Evolutionary conservation across 2,797 vertebrate genomes (phyloP), one percentile per base, ranked within the genome.

Genomic region (Anomalospiza imberbis): DNA sequence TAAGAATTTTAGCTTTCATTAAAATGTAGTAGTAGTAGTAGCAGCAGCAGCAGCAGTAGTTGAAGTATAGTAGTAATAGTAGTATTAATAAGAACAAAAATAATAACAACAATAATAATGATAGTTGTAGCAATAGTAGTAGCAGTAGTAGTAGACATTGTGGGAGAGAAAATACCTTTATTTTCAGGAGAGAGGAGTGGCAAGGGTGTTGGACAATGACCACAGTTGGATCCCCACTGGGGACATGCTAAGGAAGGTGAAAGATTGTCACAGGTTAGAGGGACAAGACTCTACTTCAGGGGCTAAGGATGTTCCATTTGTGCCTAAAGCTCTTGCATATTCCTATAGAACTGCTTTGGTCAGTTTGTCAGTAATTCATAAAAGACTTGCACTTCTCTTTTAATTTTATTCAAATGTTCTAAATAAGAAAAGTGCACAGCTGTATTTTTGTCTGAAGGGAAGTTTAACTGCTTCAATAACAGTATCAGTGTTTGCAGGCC

Each of bases 161-260:
- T 17, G 0, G 9, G 21, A 29, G 10, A 10, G 15, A 77, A 55
- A 57, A 22, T 44, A 17, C 29, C 8, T 93, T 78, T 71, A 18
- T 71, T 66, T 73, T 77, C 42, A 67, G 32, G 45, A 76, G 11
- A 57, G 40, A 77, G 55, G 7, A 32, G 19, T 58, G 40, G 17
- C 31, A 45, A 62, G 18, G 9, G 8, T 66, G 26, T 71, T 3
- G 1, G n/a, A 34, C 9, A 51, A 7, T 3, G 4, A 31, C 29
- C 8, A 19, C 0, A 0, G 4, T 11, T 66, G 13, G 10, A 34
- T 66, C 13, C n/a, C 14, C 57, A 12, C 47, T 4, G 9, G 12
- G n/a, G 21, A 21, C 2, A 0, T 4, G 1, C 25, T 77, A 10
- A 51, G 25, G 28, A 47, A 34, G 8, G 10, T 38, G 25, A 36